phyloP scores from a whole-genome alignment of 2,888 invertebrate genomes.

The Yponomeuta cagnagella region DNA sequence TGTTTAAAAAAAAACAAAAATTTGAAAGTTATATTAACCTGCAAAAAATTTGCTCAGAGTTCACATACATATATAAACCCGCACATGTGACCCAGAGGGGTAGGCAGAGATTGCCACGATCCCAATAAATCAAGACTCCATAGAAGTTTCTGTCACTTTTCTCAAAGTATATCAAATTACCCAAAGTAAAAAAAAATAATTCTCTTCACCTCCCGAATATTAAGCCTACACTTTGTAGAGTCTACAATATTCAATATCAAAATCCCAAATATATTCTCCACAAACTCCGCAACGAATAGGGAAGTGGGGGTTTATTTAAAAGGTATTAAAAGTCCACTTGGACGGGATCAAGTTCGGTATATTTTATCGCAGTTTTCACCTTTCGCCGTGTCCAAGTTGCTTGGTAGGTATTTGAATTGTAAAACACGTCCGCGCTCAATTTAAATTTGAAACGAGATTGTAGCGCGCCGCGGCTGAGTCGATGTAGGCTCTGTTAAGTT shows the following conservation, averaged over 20 bases:
- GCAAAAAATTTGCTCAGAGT: no score
- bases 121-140: neutral
- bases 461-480: constrained; percentile 15
- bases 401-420: constrained; percentile 44
- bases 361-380: constrained; percentile 48
- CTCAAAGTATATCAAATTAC: neutral
- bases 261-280: constrained; percentile 8
- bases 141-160: neutral
- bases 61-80: no score
- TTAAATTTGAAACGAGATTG: constrained; percentile 43
- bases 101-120: no score
- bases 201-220: neutral
- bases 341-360: constrained; percentile 36
- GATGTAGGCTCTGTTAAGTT: constrained; percentile 25
- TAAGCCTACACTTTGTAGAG: neutral
- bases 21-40: no score
- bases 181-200: neutral
- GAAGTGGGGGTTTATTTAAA: constrained; percentile 27
- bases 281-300: constrained; percentile 17
- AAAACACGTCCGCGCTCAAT: constrained; percentile 37
- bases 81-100: no score
- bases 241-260: neutral
- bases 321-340: constrained; percentile 47
- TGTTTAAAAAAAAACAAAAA: no score
- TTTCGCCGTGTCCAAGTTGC: constrained; percentile 38